Evolutionary conservation across 2,113 vertebrate species (phyloP).

Genomic region (Petrocephalus zakoni): DNA sequence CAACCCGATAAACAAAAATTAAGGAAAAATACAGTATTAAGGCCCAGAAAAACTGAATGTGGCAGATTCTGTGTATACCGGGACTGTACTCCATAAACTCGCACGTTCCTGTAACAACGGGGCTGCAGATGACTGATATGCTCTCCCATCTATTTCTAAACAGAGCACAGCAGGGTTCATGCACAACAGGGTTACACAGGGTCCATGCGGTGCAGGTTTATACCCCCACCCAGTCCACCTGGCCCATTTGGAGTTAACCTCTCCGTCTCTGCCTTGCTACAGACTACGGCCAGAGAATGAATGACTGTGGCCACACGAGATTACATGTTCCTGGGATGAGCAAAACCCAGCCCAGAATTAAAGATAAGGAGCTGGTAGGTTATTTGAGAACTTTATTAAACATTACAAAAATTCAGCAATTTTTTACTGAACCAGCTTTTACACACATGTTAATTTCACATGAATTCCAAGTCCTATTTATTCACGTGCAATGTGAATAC

Average conservation of each 20-base stretch:
- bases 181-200: constrained; percentile 56
- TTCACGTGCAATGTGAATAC: not conserved
- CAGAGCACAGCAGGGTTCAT: constrained; percentile 67
- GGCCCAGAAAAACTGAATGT: not conserved
- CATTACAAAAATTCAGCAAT: not conserved
- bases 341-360: not conserved
- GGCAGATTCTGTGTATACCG: constrained; percentile 29
- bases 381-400: not conserved
- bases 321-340: constrained; percentile 39
- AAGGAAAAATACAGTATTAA: not conserved
- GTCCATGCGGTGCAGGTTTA: constrained; percentile 38
- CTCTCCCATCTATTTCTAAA: constrained; percentile 64
- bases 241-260: constrained; percentile 49
- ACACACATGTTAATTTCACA: not conserved
- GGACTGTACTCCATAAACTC: constrained; percentile 39
- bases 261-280: constrained; percentile 40
- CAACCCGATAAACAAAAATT: not conserved
- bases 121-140: constrained; percentile 75
- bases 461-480: not conserved
- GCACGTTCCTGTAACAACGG: constrained; percentile 49
- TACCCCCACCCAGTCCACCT: constrained; percentile 64
- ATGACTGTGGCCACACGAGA: constrained; percentile 53
- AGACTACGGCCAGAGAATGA: constrained; percentile 43
- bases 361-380: not conserved
- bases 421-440: not conserved